Conservation (phyloP, 1,140 invertebrate genomes). For the Achatina immaculata region DNA sequence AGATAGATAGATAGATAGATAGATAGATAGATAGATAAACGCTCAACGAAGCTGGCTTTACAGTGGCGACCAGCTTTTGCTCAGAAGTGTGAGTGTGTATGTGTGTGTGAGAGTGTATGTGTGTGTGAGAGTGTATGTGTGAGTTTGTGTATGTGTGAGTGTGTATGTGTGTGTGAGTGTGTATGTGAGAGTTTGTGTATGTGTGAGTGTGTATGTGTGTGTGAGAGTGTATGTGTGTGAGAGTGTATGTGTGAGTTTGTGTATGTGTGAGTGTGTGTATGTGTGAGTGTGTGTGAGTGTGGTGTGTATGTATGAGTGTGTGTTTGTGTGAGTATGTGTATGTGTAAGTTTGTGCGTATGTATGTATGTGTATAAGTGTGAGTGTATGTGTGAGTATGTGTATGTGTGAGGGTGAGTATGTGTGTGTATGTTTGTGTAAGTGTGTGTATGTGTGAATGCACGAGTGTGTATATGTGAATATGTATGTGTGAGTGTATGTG, state of each 20-base stretch:
- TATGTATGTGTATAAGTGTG: no score
- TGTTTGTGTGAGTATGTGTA: no score
- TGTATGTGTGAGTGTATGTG: background rate
- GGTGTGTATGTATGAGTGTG: background rate
- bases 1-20: no score
- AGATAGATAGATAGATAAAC: no score
- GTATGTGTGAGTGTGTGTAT: constrained; percentile 1
- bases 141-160: background rate
- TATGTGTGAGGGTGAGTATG: no score
- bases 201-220: constrained; percentile 30
- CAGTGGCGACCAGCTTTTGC: no score
- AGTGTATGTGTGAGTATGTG: no score
- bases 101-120: no score
- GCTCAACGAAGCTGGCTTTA: no score
- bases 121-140: background rate
- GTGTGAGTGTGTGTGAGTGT: constrained; percentile 6
- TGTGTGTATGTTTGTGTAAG: no score
- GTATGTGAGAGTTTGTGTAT: constrained; percentile 23
- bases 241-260: background rate
- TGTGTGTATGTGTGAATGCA: constrained; percentile 11
- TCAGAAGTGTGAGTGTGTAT: background rate
- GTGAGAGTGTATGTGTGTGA: constrained; percentile 9
- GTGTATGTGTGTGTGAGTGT: constrained; percentile 7
- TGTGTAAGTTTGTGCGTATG: no score
- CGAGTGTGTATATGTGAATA: constrained; percentile 12